Conservation (phyloP, 2,888 invertebrate genomes). For the Brachycybe producta region DNA sequence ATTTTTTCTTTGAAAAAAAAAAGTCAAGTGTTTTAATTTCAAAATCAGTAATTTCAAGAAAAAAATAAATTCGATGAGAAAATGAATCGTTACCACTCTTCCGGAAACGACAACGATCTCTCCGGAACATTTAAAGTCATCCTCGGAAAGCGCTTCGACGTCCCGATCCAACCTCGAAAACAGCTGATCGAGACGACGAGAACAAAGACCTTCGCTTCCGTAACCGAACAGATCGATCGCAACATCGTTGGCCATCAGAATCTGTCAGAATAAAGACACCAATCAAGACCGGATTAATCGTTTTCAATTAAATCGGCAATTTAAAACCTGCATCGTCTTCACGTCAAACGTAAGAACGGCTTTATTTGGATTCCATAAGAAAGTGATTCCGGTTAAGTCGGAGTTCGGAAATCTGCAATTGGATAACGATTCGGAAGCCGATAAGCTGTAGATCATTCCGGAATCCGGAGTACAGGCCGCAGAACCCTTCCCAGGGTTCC, state of each 20-base stretch:
- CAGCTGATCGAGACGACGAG: conserved; percentile 34
- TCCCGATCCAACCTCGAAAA: conserved; percentile 29
- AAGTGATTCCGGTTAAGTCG: conserved; percentile 24
- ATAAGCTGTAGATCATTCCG: conserved; percentile 17
- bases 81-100: conserved; percentile 46
- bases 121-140: conserved; percentile 37
- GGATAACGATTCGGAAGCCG: conserved; percentile 32
- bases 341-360: conserved; percentile 54
- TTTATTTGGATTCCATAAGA: conserved; percentile 48
- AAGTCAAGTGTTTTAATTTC: no score
- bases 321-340: conserved; percentile 45
- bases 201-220: conserved; percentile 37
- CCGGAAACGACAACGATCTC: conserved; percentile 49
- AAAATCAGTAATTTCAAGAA: no score
- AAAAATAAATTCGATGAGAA: no score
- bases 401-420: conserved; percentile 40
- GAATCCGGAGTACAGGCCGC: conserved; percentile 21
- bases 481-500: conserved; percentile 20
- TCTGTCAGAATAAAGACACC: conserved; percentile 36
- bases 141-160: conserved; percentile 31
- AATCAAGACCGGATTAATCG: background rate
- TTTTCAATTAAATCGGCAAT: background rate
- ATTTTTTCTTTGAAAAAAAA: no score
- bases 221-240: conserved; percentile 41
- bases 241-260: conserved; percentile 52